A percentile compares a stretch with the other conserved stretches of the same genome.
Conservation (phyloP, 2,888 invertebrate species). For the Urechis unicinctus region DNA sequence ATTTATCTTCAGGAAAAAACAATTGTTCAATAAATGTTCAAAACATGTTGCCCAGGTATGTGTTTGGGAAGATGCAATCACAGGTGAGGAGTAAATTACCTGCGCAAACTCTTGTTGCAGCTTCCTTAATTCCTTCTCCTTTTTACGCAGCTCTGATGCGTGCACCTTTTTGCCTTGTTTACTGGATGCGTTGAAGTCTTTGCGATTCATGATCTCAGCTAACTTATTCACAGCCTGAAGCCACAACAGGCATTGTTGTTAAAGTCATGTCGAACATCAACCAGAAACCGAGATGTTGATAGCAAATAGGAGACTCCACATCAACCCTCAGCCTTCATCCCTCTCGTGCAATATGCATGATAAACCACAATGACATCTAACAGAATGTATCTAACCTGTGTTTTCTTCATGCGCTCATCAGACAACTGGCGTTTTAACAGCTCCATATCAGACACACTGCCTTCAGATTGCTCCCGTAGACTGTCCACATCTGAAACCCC, state of each 20-base stretch:
- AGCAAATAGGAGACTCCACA: neutral
- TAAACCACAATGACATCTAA: neutral
- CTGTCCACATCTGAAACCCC: no score
- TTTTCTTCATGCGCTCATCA: slow-evolving; percentile 46
- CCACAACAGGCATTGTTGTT: no score
- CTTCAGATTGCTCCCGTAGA: no score
- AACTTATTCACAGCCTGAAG: slow-evolving; percentile 94
- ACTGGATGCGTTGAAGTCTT: slow-evolving; percentile 58
- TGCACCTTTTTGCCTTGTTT: slow-evolving; percentile 53
- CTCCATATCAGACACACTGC: slow-evolving; percentile 25
- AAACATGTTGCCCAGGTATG: no score
- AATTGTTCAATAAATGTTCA: no score
- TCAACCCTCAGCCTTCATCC: neutral
- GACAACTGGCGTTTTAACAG: slow-evolving; percentile 36
- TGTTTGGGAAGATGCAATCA: no score
- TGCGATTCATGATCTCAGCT: slow-evolving; percentile 93
- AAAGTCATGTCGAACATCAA: no score
- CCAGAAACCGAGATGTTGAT: no score
- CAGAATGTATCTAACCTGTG: slow-evolving; percentile 27
- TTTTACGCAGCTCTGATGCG: slow-evolving; percentile 68
- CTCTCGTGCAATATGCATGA: neutral
- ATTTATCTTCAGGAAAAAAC: no score
- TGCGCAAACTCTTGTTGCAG: slow-evolving; percentile 23
- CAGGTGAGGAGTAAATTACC: no score
- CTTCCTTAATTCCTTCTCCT: slow-evolving; percentile 54